Percentiles rank a stretch among this genome's conserved stretches.
phyloP scores from a whole-genome alignment of 1,140 invertebrate genomes.

The Epicauta chinensis region DNA sequence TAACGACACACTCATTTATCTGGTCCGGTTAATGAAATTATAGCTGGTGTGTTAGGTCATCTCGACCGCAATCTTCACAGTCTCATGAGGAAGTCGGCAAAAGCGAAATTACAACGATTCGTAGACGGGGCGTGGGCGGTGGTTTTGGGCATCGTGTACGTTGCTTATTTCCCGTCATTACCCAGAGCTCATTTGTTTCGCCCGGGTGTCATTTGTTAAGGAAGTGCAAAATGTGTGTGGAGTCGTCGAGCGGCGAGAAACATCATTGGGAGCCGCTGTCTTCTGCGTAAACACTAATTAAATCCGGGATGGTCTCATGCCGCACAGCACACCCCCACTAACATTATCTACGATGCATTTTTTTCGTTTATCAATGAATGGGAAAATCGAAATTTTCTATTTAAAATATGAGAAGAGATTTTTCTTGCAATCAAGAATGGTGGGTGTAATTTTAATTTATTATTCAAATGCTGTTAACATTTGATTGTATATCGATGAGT shows the following conservation, averaged over 20 bases:
- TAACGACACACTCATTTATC: conserved; percentile 19
- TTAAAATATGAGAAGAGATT: too few relatives aligned
- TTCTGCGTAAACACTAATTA: too few relatives aligned
- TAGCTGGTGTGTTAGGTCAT: conserved; percentile 18
- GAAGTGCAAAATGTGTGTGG: conserved; percentile 16
- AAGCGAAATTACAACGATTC: conserved; percentile 18
- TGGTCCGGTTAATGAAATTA: conserved; percentile 23
- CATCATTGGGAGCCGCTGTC: not conserved
- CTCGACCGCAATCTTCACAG: conserved; percentile 20
- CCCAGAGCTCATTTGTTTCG: conserved; percentile 17
- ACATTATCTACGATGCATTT: too few relatives aligned
- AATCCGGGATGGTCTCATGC: too few relatives aligned
- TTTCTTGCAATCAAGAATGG: conserved; percentile 37
- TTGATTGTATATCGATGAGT: too few relatives aligned
- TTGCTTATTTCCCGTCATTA: conserved; percentile 17
- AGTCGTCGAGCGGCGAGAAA: not conserved
- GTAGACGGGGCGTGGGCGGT: conserved; percentile 1
- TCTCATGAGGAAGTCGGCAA: conserved; percentile 12
- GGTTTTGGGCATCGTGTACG: conserved; percentile 4
- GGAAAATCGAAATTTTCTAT: too few relatives aligned
- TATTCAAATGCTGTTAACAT: too few relatives aligned
- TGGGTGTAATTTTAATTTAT: too few relatives aligned
- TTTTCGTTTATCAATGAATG: too few relatives aligned
- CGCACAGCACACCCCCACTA: too few relatives aligned
- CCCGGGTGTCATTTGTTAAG: conserved; percentile 17